Base-by-base conservation (phyloP, 2,113 vertebrate genomes). In the Oncorhynchus mykiss region DNA sequence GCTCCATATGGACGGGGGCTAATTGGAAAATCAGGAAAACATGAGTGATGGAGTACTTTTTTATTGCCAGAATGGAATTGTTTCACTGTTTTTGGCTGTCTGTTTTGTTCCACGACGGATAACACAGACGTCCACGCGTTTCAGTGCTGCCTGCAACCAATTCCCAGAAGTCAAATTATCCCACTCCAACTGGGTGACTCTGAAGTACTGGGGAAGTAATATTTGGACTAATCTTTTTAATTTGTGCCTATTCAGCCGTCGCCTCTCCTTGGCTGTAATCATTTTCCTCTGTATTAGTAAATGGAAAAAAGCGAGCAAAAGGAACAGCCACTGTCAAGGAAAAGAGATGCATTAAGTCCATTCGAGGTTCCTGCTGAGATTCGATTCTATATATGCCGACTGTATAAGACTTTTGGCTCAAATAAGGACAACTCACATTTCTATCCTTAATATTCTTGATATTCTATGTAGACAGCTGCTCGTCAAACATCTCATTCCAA, bases 201-300 rank as follows among this genome's bases (percentile, higher is more conserved):
- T 60, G 8, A 86, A 91, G 90, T 88, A 81, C 84, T 81, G 73
- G 78, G 78, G 81, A 89, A 88, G 87, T 90, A 80, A 87, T 88
- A 82, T 84, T 62, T 84, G 80, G 82, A 91, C 83, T 90, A 88
- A 93, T 93, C 84, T 89, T 83, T 88, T 89, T 90, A 83, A 91
- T 91, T 92, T 88, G 82, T 85, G 85, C 80, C 88, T 84, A 92
- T 80, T 87, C 84, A 89, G 80, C 89, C 85, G 54, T 88, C 79
- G 67, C 82, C 74, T 85, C 85, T 87, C 75, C 76, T 80, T 60
- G 72, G 77, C 87, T 75, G 78, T 88, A 81, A 67, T 89, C 88
- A 84, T 92, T 92, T 91, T 91, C 86, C 81, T 87, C 85, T 89
- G 84, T 87, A 90, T 93, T 91, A 91, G 80, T 54, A 80, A 71